Base-by-base conservation (phyloP, 2,113 vertebrate species). In the Erpornis zantholeuca region DNA sequence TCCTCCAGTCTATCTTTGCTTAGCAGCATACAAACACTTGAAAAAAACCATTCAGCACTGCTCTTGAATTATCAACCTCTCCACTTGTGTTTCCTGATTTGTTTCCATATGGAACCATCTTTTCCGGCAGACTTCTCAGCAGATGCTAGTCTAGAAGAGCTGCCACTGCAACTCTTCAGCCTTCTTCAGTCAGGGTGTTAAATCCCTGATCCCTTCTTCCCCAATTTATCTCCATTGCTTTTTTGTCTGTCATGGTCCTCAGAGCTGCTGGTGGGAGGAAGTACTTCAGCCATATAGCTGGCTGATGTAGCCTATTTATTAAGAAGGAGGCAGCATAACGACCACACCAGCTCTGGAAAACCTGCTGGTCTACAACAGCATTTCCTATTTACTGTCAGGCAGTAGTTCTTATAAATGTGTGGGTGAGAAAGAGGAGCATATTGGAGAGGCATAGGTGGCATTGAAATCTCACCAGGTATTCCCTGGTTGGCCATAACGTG, bases 381-480 rank as follows among this genome's bases (percentile, higher is more conserved):
- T 72, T 82, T 85, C 28, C 23, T 56, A 9, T 65, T 75, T 83
- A 64, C 12, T 78, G 18, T 40, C 63, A 65, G 7, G 35, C 20
- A 61, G 23, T 24, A 45, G 72, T 82, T 73, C 27, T 36, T 38
- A 36, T 42, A 77, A 68, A 82, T 31, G 16, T 23, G 18, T 50
- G 69, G 15, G 14, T 79, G 66, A 94, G 70, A 89, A 90, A 79
- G 45, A 88, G 20, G 0, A 87, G 42, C 4, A 35, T 15, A 45
- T 3, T 38, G 27, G 11, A 29, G 36, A 63, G 10, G 35, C 29
- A 56, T 6, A 68, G 33, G 12, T 54, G 59, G 52, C 54, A 83
- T 6, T 73, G 66, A 82, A 83, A 63, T 44, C 98, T 98, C 95
- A 99, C 99, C 99, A 99, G 18, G 99, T 99, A 63, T 99, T 99